Base-by-base conservation (phyloP, 2,113 vertebrate genomes). In the Dipodomys stephensi region DNA sequence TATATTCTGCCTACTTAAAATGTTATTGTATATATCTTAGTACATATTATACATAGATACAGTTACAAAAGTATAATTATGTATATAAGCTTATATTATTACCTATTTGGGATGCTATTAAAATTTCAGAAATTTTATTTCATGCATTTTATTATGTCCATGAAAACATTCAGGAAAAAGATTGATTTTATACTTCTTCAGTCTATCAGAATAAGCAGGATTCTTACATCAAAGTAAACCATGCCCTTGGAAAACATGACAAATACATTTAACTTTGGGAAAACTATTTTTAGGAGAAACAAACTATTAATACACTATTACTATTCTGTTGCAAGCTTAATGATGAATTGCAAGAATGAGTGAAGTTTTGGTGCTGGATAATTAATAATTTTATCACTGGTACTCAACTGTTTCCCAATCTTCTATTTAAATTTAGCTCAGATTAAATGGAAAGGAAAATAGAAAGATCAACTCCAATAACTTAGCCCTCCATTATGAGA, bases 371-470 rank as follows among this genome's bases (percentile, higher is more conserved):
- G 0, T 82, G 2, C 19, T 88, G 83, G 4, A 68, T 82, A 88
- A 86, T 85, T 90, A 95, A 62, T 88, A 69, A 84, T 73, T 76
- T 91, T 94, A 85, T 28, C 4, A 64, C 39, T 85, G 22, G 22
- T 35, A 35, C 68, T 94, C 39, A 93, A 60, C 20, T 77, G 3
- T 71, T 94, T 84, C 69, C 39, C 4, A 80, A 77, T 96, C 82
- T 96, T 92, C 67, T 49, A 79, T 96, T 97, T 96, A 95, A 69
- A 25, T 94, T 96, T 95, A 97, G 83, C 92, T 98, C 90, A 84
- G 80, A 96, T 72, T 93, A 96, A 97, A 97, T 97, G 79, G 85
- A 95, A 98, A 93, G 96, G 91, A 97, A 96, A 96, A 97, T 96
- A 94, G 49, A 97, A 82, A 97, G 30, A 85, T 76, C 35, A 60